These are phyloP conservation scores for Anastrepha ludens DNA, from an alignment of 1,140 invertebrate species.

Conservation along the genomic window DNA sequence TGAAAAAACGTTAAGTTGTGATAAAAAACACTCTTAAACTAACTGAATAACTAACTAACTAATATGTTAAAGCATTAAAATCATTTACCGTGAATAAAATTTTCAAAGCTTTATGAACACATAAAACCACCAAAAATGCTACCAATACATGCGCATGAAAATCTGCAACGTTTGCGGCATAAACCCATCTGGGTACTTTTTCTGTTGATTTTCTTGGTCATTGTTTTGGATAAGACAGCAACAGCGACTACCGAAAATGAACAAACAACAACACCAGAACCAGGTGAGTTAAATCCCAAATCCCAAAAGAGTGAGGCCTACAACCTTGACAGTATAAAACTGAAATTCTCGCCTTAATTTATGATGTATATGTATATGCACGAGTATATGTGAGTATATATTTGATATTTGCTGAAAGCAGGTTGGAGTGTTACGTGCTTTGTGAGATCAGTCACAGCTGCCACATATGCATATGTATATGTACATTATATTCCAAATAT, in stretches of 20 bases:
- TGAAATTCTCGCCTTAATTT: too few relatives aligned
- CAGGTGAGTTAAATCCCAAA: slow-evolving; percentile 63
- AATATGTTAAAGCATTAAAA: background rate
- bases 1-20: background rate
- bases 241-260: slow-evolving; percentile 66
- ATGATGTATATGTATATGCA: background rate
- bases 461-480: too few relatives aligned
- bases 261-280: slow-evolving; percentile 67
- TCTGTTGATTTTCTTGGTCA: slow-evolving; percentile 68
- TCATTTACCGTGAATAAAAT: background rate
- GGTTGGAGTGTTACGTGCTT: too few relatives aligned
- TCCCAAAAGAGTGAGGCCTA: too few relatives aligned
- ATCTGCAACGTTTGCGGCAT: slow-evolving; percentile 66
- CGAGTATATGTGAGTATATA: too few relatives aligned
- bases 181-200: slow-evolving; percentile 69
- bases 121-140: slow-evolving; percentile 55
- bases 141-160: slow-evolving; percentile 57
- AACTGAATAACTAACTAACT: too few relatives aligned
- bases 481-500: too few relatives aligned
- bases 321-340: too few relatives aligned
- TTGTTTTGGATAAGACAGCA: slow-evolving; percentile 68
- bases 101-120: background rate
- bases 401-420: too few relatives aligned
- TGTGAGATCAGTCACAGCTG: too few relatives aligned
- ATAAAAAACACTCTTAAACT: background rate